Percentiles rank a stretch among this genome's conserved stretches.
Conservation (phyloP, 2,113 vertebrate genomes). For the Agapornis roseicollis region DNA sequence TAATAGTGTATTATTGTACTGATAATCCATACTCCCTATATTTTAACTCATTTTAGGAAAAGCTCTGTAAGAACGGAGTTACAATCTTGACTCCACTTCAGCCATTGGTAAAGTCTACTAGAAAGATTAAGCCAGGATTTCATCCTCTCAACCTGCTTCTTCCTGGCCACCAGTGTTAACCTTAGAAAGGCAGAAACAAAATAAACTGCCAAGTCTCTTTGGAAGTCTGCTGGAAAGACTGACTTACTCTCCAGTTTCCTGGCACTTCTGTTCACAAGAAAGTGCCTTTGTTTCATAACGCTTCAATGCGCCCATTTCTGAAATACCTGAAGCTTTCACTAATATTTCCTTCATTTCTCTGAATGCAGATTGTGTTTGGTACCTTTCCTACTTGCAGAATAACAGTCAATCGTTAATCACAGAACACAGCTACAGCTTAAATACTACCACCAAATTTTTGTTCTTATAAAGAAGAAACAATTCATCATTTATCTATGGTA, state of each 20-base stretch:
- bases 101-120: not conserved
- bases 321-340: not conserved
- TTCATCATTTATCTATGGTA: not conserved
- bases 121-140: not conserved
- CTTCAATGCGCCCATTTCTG: not conserved
- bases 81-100: not conserved
- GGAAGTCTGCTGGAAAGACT: not conserved
- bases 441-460: not conserved
- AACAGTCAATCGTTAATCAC: not conserved
- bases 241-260: not conserved
- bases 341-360: not conserved
- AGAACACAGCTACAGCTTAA: not conserved
- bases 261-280: not conserved
- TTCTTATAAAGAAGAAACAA: not conserved
- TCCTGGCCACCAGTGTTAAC: not conserved
- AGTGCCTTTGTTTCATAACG: not conserved
- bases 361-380: not conserved
- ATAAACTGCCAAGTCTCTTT: not conserved
- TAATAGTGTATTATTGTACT: not conserved
- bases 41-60: not conserved
- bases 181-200: not conserved
- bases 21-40: not conserved
- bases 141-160: not conserved
- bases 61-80: not conserved
- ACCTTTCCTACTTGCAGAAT: not conserved